A percentile compares a stretch with the other conserved stretches of the same genome.
phyloP scores from a whole-genome alignment of 2,113 vertebrate genomes.

The Peromyscus polionotus region DNA sequence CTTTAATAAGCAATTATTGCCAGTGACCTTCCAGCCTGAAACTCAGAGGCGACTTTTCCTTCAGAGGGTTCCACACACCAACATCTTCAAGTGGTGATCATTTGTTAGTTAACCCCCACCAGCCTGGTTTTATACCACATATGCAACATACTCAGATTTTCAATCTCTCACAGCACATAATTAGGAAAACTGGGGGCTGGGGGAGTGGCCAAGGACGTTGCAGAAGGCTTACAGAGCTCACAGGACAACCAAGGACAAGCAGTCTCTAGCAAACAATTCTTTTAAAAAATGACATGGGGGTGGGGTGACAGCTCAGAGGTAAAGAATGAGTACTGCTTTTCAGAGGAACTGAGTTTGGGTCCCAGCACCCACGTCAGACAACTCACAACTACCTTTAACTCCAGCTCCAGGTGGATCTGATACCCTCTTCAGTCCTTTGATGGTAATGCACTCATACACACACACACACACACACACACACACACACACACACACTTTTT shows the following conservation, averaged over 20 bases:
- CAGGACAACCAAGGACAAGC: not conserved
- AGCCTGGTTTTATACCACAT: not conserved
- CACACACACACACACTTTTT: not conserved
- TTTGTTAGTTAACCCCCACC: not conserved
- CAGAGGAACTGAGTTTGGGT: not conserved
- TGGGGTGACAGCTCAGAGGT: not conserved
- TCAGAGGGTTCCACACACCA: not conserved
- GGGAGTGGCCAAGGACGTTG: not conserved
- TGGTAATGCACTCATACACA: not conserved
- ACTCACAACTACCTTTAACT: not conserved
- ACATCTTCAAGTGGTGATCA: not conserved
- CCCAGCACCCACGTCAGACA: not conserved
- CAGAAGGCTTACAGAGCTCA: not conserved
- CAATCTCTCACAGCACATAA: not conserved
- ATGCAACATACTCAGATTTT: not conserved
- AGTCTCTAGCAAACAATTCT: not conserved
- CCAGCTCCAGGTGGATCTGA: not conserved
- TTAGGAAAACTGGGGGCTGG: not conserved
- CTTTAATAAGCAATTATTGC: not conserved
- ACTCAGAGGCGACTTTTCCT: not conserved
- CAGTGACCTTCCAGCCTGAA: not conserved
- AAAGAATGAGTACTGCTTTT: not conserved
- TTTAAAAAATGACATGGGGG: not conserved
- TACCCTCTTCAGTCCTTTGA: not conserved
- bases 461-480: not conserved